Evolutionary conservation across 64 coral and sea anemone species (phyloP).

Genomic region (Porites lutea): DNA sequence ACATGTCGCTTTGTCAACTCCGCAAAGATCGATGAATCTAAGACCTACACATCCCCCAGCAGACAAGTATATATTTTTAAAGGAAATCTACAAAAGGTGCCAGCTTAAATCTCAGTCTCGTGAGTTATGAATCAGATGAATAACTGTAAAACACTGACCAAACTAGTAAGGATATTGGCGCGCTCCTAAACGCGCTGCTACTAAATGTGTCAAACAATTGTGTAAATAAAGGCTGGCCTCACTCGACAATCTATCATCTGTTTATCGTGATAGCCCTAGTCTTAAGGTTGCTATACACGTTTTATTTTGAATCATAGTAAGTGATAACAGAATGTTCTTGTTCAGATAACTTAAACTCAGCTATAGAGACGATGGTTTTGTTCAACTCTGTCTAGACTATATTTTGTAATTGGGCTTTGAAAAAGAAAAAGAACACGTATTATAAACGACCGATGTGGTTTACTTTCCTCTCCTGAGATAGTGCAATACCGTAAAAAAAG

Average conservation of each 20-base stretch:
- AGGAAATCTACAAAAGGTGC: conserved; percentile 5
- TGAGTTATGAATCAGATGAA: conserved; percentile 34
- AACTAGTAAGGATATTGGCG: conserved; percentile 4
- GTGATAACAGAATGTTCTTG: no score
- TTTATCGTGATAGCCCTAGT: not conserved
- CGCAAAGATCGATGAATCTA: conserved; percentile 15
- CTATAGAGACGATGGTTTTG: no score
- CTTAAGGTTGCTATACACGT: not conserved
- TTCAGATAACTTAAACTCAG: no score
- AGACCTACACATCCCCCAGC: conserved; percentile 23
- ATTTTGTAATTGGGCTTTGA: not conserved
- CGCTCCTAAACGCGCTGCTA: not conserved
- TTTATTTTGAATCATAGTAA: no score
- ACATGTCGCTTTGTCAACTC: conserved; percentile 20
- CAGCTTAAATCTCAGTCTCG: conserved; percentile 20
- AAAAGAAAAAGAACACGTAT: not conserved
- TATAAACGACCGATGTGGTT: conserved; percentile 26
- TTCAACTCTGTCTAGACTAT: no score
- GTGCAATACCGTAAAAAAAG: not conserved
- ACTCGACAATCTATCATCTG: not conserved
- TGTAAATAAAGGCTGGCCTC: not conserved
- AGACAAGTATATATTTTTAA: not conserved
- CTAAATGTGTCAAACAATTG: conserved; percentile 27
- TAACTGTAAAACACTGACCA: conserved; percentile 8
- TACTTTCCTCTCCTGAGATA: conserved; percentile 19